These are phyloP conservation scores for Hemithea aestivaria DNA, from an alignment of 2,888 invertebrate genomes.

Conservation along the genomic window DNA sequence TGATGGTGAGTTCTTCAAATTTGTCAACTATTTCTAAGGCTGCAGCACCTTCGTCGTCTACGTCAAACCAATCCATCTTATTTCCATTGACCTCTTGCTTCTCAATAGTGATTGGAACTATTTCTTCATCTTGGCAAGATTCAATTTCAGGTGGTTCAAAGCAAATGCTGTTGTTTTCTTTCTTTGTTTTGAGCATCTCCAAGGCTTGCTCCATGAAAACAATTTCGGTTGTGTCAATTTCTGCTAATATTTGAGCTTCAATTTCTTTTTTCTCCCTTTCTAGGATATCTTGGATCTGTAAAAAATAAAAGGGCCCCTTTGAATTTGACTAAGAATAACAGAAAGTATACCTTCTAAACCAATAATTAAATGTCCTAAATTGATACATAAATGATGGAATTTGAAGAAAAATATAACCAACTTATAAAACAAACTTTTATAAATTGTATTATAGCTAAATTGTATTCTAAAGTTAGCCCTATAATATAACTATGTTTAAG, in stretches of 20 bases:
- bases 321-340: too few species aligned
- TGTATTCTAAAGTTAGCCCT: too few species aligned
- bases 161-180: slow-evolving; percentile 48
- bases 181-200: slow-evolving; percentile 79
- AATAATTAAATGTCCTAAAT: too few species aligned
- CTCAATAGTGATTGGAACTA: slow-evolving; percentile 47
- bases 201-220: slow-evolving; percentile 93
- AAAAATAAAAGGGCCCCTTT: slow-evolving; percentile 26
- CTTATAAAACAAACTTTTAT: too few species aligned
- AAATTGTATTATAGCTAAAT: too few species aligned
- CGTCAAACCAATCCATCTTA: slow-evolving; percentile 68
- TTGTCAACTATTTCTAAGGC: slow-evolving; percentile 48
- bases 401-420: too few species aligned
- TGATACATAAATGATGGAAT: too few species aligned
- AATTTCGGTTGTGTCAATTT: slow-evolving; percentile 88
- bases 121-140: slow-evolving; percentile 32
- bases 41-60: slow-evolving; percentile 59
- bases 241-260: slow-evolving; percentile 80
- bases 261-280: slow-evolving; percentile 86
- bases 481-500: too few species aligned
- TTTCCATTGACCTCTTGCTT: slow-evolving; percentile 51
- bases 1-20: slow-evolving; percentile 42
- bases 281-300: slow-evolving; percentile 83
- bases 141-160: slow-evolving; percentile 34
- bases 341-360: too few species aligned